Evolutionary conservation across 2,113 vertebrate species (phyloP), one percentile per base, ranked within the genome.

Genomic region (Gymnorhina tibicen): DNA sequence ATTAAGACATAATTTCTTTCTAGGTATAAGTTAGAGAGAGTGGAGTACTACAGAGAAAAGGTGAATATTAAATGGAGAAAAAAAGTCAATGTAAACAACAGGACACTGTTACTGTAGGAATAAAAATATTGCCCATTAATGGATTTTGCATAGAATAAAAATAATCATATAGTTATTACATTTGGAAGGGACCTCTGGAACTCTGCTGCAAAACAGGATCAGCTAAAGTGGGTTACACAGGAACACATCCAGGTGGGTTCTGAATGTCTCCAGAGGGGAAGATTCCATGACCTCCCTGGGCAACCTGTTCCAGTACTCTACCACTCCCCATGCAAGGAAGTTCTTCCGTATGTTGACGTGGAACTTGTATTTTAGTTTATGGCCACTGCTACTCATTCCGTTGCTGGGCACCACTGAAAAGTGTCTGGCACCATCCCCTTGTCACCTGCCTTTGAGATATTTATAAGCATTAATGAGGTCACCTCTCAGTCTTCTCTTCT

Each of bases 321-420:
- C 10, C 42, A 33, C 26, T 21, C 22, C 66, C 59, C 1, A 1
- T 28, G 27, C 28, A 37, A 18, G 32, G 20, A 27, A 78, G 6
- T 37, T 58, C 14, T 58, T 64, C 26, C 21, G 64, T 5, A 23
- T 4, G 4, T 23, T 64, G 42, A 19, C 0, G 0, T 42, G 24
- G 35, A 50, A 27, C 17, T 58, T 42, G 6, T 52, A 19, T 59
- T 89, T 66, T 21, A 58, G 5, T 74, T 58, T 50, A 37, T 37
- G 16, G 12, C 10, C 12, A 10, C 13, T 81, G 12, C 22, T 81
- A 13, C 8, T 81, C 11, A 3, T 67, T 63, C 32, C 37, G 44
- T 66, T 12, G 2, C 9, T 24, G 12, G 27, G 16, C 18, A 28
- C 12, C 68, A 50, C 37, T 28, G 33, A 37, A 50, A 52, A 46